Conservation (phyloP, 2,113 vertebrate genomes). For the Bettongia penicillata region DNA sequence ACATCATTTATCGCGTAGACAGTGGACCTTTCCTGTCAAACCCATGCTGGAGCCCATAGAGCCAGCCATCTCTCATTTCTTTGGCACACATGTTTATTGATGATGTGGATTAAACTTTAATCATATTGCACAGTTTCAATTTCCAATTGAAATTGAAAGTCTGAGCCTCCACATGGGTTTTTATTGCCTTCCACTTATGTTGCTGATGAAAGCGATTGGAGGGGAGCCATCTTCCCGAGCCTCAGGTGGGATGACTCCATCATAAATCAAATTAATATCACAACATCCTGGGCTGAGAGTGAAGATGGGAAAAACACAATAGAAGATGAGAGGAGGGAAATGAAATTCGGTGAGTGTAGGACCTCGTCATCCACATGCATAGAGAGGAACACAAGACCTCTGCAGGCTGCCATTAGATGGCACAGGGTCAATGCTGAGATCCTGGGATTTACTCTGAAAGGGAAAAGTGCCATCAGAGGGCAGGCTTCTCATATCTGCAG, state of each 20-base stretch:
- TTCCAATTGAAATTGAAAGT: constrained; percentile 80
- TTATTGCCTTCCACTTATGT: constrained; percentile 77
- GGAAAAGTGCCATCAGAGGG: background rate
- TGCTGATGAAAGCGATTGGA: constrained; percentile 65
- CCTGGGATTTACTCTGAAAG: background rate
- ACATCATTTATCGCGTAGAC: constrained; percentile 17
- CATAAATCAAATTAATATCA: constrained; percentile 69
- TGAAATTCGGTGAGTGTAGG: constrained; percentile 20
- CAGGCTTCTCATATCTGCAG: background rate
- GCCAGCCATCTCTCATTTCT: constrained; percentile 6
- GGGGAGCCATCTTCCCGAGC: constrained; percentile 62
- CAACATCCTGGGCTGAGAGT: background rate
- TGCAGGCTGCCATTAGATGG: background rate
- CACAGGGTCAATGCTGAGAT: background rate
- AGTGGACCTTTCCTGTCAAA: constrained; percentile 20
- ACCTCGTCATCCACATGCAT: background rate
- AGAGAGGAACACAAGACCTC: background rate
- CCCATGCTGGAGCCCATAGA: constrained; percentile 32
- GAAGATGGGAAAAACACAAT: background rate
- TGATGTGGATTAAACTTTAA: constrained; percentile 80
- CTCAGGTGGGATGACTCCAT: constrained; percentile 61
- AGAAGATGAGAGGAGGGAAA: constrained; percentile 47
- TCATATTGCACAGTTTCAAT: constrained; percentile 79
- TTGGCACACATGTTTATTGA: constrained; percentile 76
- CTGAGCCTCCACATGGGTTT: constrained; percentile 60